phyloP scores from a whole-genome alignment of 2,113 vertebrate species.

The Perccottus glenii region DNA sequence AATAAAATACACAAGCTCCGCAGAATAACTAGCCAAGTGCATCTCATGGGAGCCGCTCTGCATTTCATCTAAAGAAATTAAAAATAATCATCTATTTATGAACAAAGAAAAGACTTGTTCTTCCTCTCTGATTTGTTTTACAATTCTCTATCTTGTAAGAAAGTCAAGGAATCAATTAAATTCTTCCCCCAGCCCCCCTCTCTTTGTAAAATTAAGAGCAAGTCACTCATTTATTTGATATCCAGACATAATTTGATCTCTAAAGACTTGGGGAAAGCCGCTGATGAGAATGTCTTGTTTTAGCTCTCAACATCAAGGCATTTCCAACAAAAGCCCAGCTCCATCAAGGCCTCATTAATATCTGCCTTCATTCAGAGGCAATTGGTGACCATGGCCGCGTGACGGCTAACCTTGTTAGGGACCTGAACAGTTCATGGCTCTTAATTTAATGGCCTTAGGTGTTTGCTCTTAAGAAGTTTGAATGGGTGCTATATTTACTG shows the following conservation, averaged over 20 bases:
- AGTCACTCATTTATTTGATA: conserved; percentile 72
- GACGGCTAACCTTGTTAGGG: conserved; percentile 62
- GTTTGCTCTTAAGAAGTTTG: conserved; percentile 7
- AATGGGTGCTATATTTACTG: neutral
- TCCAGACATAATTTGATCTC: conserved; percentile 72
- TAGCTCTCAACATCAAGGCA: conserved; percentile 67
- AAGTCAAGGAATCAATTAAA: conserved; percentile 66
- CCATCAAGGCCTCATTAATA: conserved; percentile 71
- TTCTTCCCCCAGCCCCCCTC: conserved; percentile 24
- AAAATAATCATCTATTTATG: conserved; percentile 81
- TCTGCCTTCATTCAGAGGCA: conserved; percentile 52
- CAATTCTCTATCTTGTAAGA: conserved; percentile 57
- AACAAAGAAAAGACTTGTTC: conserved; percentile 67
- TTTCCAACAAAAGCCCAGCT: conserved; percentile 52
- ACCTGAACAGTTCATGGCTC: conserved; percentile 22
- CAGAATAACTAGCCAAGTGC: conserved; percentile 56
- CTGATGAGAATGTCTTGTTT: conserved; percentile 63
- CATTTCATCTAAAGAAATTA: conserved; percentile 81
- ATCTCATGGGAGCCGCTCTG: conserved; percentile 68
- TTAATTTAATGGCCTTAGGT: conserved; percentile 27
- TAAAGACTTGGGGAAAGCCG: conserved; percentile 60
- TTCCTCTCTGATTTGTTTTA: conserved; percentile 52
- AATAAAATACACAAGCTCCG: conserved; percentile 61
- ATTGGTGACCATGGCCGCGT: conserved; percentile 55
- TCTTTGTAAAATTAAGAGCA: conserved; percentile 63